Conservation (phyloP, 1,140 invertebrate genomes). For the Macrosteles quadrilineatus region DNA sequence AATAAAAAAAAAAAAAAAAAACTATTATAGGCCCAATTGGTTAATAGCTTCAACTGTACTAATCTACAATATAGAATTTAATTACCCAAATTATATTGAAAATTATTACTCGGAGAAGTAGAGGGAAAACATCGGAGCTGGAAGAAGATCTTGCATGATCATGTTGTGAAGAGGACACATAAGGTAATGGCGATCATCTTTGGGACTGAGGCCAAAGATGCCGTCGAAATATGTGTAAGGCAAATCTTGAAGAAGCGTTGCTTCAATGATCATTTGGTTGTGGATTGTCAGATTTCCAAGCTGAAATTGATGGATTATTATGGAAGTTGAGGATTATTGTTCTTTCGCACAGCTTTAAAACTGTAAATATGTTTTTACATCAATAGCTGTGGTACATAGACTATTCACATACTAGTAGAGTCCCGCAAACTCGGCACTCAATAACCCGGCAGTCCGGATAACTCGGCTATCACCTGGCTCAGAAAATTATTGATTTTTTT, state of each 20-base stretch:
- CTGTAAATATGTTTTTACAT: no score
- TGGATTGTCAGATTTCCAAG: neutral
- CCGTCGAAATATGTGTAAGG: conserved; percentile 2
- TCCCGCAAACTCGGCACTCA: no score
- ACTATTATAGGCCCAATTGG: no score
- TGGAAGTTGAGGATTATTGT: no score
- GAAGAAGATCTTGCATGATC: neutral
- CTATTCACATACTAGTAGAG: no score
- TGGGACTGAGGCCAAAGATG: neutral
- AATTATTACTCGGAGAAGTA: conserved; percentile 16
- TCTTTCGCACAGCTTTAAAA: no score
- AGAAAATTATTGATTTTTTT: no score
- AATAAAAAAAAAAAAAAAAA: no score
- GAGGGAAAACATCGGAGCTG: neutral
- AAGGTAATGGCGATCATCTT: neutral
- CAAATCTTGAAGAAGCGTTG: neutral
- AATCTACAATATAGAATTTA: neutral
- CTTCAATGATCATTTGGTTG: neutral
- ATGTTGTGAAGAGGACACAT: neutral
- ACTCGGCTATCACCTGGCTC: no score
- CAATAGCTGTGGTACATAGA: no score
- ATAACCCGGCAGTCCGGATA: no score
- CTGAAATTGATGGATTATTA: neutral
- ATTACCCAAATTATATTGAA: neutral
- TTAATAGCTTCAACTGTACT: no score